Evolutionary conservation across 2,113 vertebrate species (phyloP).

Genomic region (Camelus dromedarius): DNA sequence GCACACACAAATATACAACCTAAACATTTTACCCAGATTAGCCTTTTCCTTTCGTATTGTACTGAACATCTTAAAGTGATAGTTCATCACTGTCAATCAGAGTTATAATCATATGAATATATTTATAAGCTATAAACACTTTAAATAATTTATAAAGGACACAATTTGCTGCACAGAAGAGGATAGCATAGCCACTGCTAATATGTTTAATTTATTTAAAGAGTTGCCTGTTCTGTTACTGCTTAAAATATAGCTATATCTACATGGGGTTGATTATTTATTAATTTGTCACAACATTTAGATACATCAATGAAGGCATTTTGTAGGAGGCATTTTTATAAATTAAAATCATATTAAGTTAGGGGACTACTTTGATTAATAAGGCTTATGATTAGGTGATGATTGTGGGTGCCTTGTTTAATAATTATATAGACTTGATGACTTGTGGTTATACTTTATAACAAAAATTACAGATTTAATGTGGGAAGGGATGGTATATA

Average conservation of each 20-base stretch:
- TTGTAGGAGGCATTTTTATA: conserved; percentile 54
- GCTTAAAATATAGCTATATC: conserved; percentile 60
- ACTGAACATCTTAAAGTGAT: not conserved
- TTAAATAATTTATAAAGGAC: conserved; percentile 67
- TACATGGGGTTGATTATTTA: conserved; percentile 55
- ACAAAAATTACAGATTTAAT: not conserved
- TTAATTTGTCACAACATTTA: conserved; percentile 67
- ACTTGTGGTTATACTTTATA: not conserved
- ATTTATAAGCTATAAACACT: conserved; percentile 64
- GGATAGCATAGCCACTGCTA: conserved; percentile 56
- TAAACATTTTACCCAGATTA: not conserved
- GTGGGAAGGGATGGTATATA: not conserved
- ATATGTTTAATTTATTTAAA: conserved; percentile 72
- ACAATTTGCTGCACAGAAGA: conserved; percentile 57
- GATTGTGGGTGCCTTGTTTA: conserved; percentile 57
- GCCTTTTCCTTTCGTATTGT: not conserved
- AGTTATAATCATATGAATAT: conserved; percentile 66
- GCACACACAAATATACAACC: not conserved
- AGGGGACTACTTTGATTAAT: conserved; percentile 53
- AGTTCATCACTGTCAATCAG: conserved; percentile 35
- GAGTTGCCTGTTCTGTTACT: conserved; percentile 59
- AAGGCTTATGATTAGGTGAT: conserved; percentile 50
- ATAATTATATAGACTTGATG: conserved; percentile 33
- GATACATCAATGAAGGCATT: conserved; percentile 46
- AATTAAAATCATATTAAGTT: conserved; percentile 68